Evolutionary conservation across 2,888 invertebrate species (phyloP), one percentile per base, ranked within the genome.

Genomic region (Tetropium fuscum): DNA sequence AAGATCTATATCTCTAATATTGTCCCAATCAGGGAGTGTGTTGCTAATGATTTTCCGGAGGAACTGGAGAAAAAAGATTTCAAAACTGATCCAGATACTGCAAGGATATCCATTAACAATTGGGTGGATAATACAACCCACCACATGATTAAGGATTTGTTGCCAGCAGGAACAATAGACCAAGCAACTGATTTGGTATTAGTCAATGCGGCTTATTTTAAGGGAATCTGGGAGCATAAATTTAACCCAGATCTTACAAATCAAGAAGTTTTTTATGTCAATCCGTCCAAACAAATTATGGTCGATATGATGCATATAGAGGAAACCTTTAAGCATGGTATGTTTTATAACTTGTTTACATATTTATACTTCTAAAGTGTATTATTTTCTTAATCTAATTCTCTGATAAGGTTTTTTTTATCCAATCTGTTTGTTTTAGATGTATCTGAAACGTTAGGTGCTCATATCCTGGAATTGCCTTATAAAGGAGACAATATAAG

Each of bases 291-390:
- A 53, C 88, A 90, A 79, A 88, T 90, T 0, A 84, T 92, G 57
- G 91, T 92, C 1, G 88, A 90, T 36, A 97, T 95, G 88, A 97
- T 98, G 97, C 87, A 88, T 68, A 90, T 92, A 67, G 94, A 94
- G 76, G 93, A 91, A 64, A 88, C 87, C 22, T 95, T 94, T 81
- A 90, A 90, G 79, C 88, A 91, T 76, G 87, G 93, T 93, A 81
- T 36, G 16, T 60, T 45, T 51, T 27, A 20, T 11, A 18, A n/a
- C n/a, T n/a, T n/a, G n/a, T n/a, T n/a, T n/a, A n/a, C n/a, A n/a
- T n/a, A n/a, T n/a, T n/a, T n/a, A n/a, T n/a, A n/a, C n/a, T n/a
- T n/a, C n/a, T n/a, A n/a, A n/a, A n/a, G n/a, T n/a, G n/a, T n/a
- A n/a, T n/a, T n/a, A n/a, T n/a, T n/a, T n/a, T n/a, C n/a, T n/a